Evolutionary conservation across 2,888 invertebrate genomes (phyloP).

Genomic region (Protonemura montana): DNA sequence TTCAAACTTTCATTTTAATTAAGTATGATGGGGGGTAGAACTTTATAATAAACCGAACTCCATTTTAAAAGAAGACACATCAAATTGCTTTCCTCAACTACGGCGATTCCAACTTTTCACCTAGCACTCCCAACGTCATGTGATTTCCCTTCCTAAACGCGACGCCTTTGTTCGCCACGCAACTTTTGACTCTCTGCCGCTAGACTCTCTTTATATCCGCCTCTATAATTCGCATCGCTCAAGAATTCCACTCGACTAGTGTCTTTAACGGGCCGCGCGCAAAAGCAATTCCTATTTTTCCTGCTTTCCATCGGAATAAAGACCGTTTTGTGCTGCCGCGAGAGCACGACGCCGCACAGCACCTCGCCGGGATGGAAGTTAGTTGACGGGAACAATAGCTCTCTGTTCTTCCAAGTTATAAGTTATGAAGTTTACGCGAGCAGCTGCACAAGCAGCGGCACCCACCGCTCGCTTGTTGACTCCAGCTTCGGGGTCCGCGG

Average conservation of each 20-base stretch:
- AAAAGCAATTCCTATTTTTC: slow-evolving; percentile 22
- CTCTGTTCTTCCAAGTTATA: not conserved
- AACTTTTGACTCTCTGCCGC: not conserved
- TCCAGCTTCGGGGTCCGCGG: not conserved
- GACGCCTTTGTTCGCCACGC: slow-evolving; percentile 29
- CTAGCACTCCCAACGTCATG: slow-evolving; percentile 13
- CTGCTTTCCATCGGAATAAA: slow-evolving; percentile 17
- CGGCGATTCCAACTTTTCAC: slow-evolving; percentile 30
- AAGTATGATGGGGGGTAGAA: not conserved
- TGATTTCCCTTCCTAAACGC: slow-evolving; percentile 31
- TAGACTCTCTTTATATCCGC: slow-evolving; percentile 12
- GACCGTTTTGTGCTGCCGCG: slow-evolving; percentile 16
- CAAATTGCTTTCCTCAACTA: slow-evolving; percentile 12
- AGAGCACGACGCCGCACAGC: not conserved
- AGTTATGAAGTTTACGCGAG: slow-evolving; percentile 32
- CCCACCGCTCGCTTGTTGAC: slow-evolving; percentile 14
- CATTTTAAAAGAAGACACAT: slow-evolving; percentile 12
- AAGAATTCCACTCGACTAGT: slow-evolving; percentile 28
- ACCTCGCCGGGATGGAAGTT: not conserved
- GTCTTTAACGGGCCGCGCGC: not conserved
- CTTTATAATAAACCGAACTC: slow-evolving; percentile 7
- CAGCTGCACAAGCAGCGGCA: not conserved
- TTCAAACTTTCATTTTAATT: slow-evolving; percentile 7
- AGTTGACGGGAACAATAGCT: slow-evolving; percentile 36
- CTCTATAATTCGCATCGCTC: slow-evolving; percentile 28